Conservation (phyloP, 1,140 invertebrate genomes). For the Macrobrachium rosenbergii region DNA sequence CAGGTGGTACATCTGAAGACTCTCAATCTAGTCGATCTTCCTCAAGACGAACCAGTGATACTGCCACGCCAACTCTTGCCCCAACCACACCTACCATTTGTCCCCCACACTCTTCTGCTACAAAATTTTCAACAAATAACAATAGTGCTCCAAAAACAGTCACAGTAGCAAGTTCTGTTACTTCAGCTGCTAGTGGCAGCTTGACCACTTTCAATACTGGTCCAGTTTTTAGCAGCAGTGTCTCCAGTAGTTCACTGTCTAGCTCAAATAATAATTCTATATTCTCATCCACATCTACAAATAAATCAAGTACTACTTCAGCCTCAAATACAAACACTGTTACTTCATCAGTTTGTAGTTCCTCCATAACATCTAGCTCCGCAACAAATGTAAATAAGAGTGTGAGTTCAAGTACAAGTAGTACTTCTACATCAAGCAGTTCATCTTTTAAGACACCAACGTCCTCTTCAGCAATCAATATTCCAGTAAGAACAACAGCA, state of each 20-base stretch:
- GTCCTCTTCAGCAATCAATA: too few species aligned
- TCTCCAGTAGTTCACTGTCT: not conserved
- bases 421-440: too few species aligned
- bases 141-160: not conserved
- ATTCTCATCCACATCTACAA: not conserved
- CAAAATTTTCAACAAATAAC: not conserved
- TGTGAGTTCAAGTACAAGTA: too few species aligned
- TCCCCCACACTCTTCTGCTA: not conserved
- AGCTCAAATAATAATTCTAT: not conserved
- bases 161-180: not conserved
- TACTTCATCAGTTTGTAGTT: not conserved
- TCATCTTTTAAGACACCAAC: too few species aligned
- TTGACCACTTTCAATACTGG: too few species aligned
- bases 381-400: not conserved
- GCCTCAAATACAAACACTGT: not conserved
- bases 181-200: not conserved
- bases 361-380: not conserved
- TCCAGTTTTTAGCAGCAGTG: too few species aligned
- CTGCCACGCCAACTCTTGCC: conserved; percentile 49
- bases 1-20: conserved; percentile 51
- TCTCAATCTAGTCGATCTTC: conserved; percentile 57
- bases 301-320: not conserved
- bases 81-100: conserved; percentile 2
- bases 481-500: too few species aligned
- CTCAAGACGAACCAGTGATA: conserved; percentile 53